phyloP scores from a whole-genome alignment of 2,797 vertebrate species.

The Karalla daura region DNA sequence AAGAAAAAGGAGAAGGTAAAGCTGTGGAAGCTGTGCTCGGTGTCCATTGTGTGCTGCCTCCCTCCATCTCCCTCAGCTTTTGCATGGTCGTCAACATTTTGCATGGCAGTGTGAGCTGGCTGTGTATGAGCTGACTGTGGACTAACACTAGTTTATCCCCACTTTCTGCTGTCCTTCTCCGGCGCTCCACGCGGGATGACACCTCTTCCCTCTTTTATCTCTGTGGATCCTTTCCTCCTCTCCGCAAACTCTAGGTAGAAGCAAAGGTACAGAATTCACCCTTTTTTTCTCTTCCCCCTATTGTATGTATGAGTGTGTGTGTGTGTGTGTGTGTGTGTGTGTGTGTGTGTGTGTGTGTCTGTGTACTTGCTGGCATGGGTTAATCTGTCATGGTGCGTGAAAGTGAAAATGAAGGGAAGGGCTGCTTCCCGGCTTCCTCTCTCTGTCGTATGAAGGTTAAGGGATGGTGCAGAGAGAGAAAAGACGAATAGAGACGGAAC shows the following conservation, averaged over 20 bases:
- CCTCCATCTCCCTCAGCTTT: slow-evolving; percentile 30
- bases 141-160: slow-evolving; percentile 65
- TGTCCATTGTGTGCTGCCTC: slow-evolving; percentile 15
- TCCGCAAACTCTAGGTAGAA: slow-evolving; percentile 92
- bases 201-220: slow-evolving; percentile 69
- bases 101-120: slow-evolving; percentile 57
- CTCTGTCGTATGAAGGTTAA: slow-evolving; percentile 36
- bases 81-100: slow-evolving; percentile 66
- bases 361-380: too few species aligned
- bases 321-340: slow-evolving; percentile 7
- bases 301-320: slow-evolving; percentile 14
- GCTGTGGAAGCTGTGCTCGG: not conserved
- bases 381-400: too few species aligned
- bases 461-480: slow-evolving; percentile 27
- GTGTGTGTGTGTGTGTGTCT: slow-evolving; percentile 16
- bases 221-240: slow-evolving; percentile 78
- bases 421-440: slow-evolving; percentile 34
- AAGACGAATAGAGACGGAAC: slow-evolving; percentile 20
- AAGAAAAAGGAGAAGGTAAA: not conserved
- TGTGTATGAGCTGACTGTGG: slow-evolving; percentile 12
- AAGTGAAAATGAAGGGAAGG: slow-evolving; percentile 26
- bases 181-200: slow-evolving; percentile 77
- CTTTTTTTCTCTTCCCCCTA: too few species aligned
- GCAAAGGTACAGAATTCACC: slow-evolving; percentile 92
- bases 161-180: slow-evolving; percentile 69